Percentiles rank a stretch among this genome's conserved stretches.
Conservation (phyloP, 2,113 vertebrate genomes). For the Meleagris gallopavo region DNA sequence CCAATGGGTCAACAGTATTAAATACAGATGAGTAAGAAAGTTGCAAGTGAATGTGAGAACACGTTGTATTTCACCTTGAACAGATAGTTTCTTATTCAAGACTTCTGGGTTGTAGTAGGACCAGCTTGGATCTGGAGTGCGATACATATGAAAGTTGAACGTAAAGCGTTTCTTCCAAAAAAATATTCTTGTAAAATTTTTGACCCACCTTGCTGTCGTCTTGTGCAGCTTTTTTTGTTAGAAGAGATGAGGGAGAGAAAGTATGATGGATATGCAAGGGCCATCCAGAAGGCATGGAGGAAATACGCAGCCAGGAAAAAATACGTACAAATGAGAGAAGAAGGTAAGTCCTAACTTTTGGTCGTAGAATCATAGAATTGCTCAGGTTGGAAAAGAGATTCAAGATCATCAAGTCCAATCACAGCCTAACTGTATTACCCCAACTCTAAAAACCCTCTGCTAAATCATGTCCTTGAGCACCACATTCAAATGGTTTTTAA, state of each 20-base stretch:
- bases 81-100: neutral
- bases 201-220: neutral
- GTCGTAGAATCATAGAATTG: too few relatives aligned
- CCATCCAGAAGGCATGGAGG: conserved; percentile 96
- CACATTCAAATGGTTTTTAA: too few relatives aligned
- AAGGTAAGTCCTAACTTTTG: conserved; percentile 81
- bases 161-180: neutral
- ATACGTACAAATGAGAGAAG: conserved; percentile 97
- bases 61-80: neutral
- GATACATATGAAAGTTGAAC: neutral
- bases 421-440: too few relatives aligned
- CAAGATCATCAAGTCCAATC: too few relatives aligned
- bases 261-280: conserved; percentile 93
- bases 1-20: accelerated
- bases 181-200: neutral
- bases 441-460: too few relatives aligned
- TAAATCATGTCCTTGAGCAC: too few relatives aligned
- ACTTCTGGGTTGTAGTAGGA: neutral
- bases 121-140: neutral
- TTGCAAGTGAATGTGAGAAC: neutral
- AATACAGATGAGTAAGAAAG: neutral
- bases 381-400: too few relatives aligned
- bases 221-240: conserved; percentile 89
- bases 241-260: conserved; percentile 98
- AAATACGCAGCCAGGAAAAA: conserved; percentile 91